phyloP scores from a whole-genome alignment of 2,888 invertebrate genomes.

The Zygothrica quintamaculata region DNA sequence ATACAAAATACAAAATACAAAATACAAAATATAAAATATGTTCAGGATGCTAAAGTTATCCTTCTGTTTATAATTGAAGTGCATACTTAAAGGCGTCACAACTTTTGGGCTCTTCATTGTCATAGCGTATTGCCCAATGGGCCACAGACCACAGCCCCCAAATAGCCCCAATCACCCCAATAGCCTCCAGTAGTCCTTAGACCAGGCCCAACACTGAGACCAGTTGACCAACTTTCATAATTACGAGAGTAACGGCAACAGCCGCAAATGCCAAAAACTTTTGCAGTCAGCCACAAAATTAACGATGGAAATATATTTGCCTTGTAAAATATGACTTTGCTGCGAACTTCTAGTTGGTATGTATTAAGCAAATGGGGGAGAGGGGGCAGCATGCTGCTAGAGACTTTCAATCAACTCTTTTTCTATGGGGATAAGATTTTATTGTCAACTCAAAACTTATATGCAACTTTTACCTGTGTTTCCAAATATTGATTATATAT shows the following conservation, averaged over 20 bases:
- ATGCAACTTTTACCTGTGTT: too few species aligned
- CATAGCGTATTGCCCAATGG: constrained; percentile 32
- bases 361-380: too few species aligned
- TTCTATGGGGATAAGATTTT: too few species aligned
- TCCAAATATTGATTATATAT: too few species aligned
- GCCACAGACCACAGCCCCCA: constrained; percentile 25
- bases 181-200: too few species aligned
- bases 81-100: constrained; percentile 36
- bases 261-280: constrained; percentile 57
- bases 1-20: too few species aligned
- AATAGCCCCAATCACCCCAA: constrained; percentile 5
- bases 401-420: constrained; percentile 29
- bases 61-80: constrained; percentile 43
- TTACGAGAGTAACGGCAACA: constrained; percentile 62
- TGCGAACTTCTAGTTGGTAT: constrained; percentile 25
- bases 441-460: too few species aligned
- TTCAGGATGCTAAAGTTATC: not conserved
- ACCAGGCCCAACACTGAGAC: constrained; percentile 31
- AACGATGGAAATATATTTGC: constrained; percentile 62
- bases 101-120: constrained; percentile 29
- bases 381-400: too few species aligned
- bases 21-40: constrained; percentile 30
- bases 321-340: constrained; percentile 40
- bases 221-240: constrained; percentile 75
- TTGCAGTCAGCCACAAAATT: constrained; percentile 64